These are phyloP conservation scores for Limanda limanda DNA, from an alignment of 2,113 vertebrate species.

Conservation along the genomic window DNA sequence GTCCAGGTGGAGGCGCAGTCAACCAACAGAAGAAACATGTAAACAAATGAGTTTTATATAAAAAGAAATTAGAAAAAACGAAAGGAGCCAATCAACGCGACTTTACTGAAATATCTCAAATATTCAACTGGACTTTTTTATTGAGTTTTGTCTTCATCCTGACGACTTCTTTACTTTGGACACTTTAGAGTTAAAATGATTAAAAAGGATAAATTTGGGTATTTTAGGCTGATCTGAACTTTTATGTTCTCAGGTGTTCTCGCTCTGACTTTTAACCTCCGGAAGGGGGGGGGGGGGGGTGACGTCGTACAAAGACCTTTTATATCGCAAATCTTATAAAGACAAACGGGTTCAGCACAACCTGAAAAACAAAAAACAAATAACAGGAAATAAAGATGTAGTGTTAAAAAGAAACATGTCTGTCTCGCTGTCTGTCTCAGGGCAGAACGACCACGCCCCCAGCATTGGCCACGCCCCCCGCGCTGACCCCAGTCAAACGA, in stretches of 20 bases:
- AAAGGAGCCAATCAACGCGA: background rate
- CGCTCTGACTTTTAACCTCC: background rate
- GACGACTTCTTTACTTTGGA: too few species aligned
- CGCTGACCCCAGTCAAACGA: constrained; percentile 22
- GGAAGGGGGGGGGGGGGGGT: background rate
- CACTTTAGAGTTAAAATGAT: background rate
- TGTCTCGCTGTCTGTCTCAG: background rate
- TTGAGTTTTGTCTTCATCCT: too few species aligned
- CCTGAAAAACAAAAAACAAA: constrained; percentile 54
- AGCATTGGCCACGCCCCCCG: background rate
- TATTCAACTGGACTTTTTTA: too few species aligned
- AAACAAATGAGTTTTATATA: too few species aligned
- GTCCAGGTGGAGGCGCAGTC: too few species aligned
- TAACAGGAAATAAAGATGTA: constrained; percentile 58
- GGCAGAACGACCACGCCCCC: background rate
- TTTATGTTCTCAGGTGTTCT: too few species aligned
- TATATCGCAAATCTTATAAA: constrained; percentile 58
- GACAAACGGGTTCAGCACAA: constrained; percentile 71
- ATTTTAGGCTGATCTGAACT: too few species aligned
- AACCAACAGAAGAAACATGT: too few species aligned
- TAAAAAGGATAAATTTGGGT: background rate
- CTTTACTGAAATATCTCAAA: background rate
- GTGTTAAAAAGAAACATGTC: constrained; percentile 59
- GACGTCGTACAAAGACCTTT: constrained; percentile 53
- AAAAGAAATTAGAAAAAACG: background rate